Conservation (phyloP, 2,113 vertebrate species). For the Tragelaphus imberbis region DNA sequence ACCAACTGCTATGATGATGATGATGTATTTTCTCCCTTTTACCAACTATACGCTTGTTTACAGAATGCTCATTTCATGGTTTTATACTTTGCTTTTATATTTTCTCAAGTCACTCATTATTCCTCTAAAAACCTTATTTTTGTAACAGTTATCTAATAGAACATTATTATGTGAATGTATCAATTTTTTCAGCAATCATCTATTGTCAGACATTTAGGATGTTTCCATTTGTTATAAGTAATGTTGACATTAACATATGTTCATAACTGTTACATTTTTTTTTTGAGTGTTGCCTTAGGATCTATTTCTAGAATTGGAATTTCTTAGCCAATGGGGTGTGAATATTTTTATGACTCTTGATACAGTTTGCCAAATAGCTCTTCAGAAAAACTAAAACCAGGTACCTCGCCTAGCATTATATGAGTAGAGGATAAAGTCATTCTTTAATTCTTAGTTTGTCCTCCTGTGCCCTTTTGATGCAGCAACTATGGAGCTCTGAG, state of each 20-base stretch:
- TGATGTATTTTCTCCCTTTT: not conserved
- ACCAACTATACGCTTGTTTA: not conserved
- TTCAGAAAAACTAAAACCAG: conserved; percentile 11
- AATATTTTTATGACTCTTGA: conserved; percentile 58
- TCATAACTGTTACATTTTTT: conserved; percentile 6
- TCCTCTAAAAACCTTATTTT: not conserved
- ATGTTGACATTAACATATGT: conserved; percentile 55
- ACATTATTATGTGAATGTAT: not conserved
- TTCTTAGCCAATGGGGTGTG: conserved; percentile 60
- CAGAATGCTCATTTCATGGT: not conserved
- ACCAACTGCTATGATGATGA: not conserved
- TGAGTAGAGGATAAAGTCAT: not conserved
- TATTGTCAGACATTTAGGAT: conserved; percentile 26
- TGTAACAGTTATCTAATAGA: not conserved
- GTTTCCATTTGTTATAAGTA: conserved; percentile 53
- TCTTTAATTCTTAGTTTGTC: not conserved
- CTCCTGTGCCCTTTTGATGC: not conserved
- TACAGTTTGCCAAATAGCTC: conserved; percentile 56
- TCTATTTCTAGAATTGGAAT: conserved; percentile 58
- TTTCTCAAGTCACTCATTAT: conserved; percentile 45
- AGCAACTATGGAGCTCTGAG: not conserved
- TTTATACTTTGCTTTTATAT: not conserved
- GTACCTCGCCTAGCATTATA: not conserved
- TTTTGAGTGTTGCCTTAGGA: conserved; percentile 41
- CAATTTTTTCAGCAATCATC: conserved; percentile 31